Evolutionary conservation across 2,797 vertebrate species (phyloP).

Genomic region (Siniperca undulata): DNA sequence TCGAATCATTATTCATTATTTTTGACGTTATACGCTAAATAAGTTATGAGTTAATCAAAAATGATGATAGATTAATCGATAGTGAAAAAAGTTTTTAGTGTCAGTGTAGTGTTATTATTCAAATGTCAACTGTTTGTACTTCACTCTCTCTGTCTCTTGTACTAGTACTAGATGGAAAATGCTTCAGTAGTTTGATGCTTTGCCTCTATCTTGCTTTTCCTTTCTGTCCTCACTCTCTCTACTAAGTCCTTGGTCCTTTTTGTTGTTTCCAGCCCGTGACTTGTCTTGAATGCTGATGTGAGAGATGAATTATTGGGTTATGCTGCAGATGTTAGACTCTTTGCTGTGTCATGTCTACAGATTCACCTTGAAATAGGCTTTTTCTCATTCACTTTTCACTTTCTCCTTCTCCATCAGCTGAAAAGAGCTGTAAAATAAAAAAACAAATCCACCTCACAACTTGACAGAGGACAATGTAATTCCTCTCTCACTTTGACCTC

Average conservation of each 20-base stretch:
- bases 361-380: slow-evolving; percentile 82
- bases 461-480: slow-evolving; percentile 60
- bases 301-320: slow-evolving; percentile 82
- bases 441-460: slow-evolving; percentile 60
- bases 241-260: slow-evolving; percentile 77
- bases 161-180: slow-evolving; percentile 2
- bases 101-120: slow-evolving; percentile 20
- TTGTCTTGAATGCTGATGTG: slow-evolving; percentile 85
- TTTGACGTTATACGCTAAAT: not conserved
- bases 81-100: slow-evolving; percentile 9
- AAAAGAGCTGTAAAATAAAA: slow-evolving; percentile 62
- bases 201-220: slow-evolving; percentile 35
- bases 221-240: slow-evolving; percentile 58
- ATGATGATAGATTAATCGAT: slow-evolving; percentile 10
- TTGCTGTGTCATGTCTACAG: slow-evolving; percentile 80
- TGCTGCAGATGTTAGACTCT: slow-evolving; percentile 81
- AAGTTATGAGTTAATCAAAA: slow-evolving; percentile 4
- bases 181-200: slow-evolving; percentile 17
- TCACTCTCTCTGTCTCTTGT: not conserved
- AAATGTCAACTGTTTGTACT: slow-evolving; percentile 26
- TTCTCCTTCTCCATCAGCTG: slow-evolving; percentile 48
- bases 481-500: slow-evolving; percentile 64
- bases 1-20: not conserved
- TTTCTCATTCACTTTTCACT: slow-evolving; percentile 60
- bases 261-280: slow-evolving; percentile 77